phyloP scores from a whole-genome alignment of 1,140 invertebrate species.

The Caenorhabditis tropicalis region DNA sequence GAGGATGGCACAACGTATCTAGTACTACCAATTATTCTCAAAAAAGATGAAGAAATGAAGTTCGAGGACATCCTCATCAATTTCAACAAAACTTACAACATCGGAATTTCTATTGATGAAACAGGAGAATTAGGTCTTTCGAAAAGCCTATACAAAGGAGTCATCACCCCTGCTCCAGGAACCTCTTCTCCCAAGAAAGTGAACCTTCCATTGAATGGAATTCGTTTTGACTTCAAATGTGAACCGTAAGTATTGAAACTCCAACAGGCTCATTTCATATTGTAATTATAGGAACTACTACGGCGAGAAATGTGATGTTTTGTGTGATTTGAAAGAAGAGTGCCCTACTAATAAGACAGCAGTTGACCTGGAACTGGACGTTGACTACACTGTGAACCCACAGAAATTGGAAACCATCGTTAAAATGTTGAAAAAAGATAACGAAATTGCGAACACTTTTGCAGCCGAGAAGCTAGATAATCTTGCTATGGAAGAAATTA shows the following conservation, averaged over 20 bases:
- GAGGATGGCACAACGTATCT: not conserved
- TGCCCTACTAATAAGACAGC: too few species aligned
- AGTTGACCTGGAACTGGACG: not conserved
- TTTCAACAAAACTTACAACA: constrained; percentile 10
- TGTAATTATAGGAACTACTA: not conserved
- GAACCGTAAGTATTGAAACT: not conserved
- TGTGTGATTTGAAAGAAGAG: not conserved
- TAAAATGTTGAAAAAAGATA: not conserved
- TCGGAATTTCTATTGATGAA: not conserved
- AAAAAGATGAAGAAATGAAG: not conserved
- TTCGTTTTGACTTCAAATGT: not conserved
- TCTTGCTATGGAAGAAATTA: not conserved
- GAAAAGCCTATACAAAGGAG: not conserved
- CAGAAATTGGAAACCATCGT: not conserved
- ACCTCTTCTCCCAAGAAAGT: not conserved
- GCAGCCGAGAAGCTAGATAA: not conserved
- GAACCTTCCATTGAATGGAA: constrained; percentile 17
- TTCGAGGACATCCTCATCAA: not conserved
- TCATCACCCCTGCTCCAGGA: not conserved
- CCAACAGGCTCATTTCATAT: not conserved
- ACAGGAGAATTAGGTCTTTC: not conserved
- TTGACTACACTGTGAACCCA: not conserved
- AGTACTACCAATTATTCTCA: not conserved
- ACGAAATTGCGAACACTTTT: not conserved
- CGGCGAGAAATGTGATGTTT: not conserved